Base-by-base conservation (phyloP, 1,140 invertebrate species). In the Paraescarpia echinospica region DNA sequence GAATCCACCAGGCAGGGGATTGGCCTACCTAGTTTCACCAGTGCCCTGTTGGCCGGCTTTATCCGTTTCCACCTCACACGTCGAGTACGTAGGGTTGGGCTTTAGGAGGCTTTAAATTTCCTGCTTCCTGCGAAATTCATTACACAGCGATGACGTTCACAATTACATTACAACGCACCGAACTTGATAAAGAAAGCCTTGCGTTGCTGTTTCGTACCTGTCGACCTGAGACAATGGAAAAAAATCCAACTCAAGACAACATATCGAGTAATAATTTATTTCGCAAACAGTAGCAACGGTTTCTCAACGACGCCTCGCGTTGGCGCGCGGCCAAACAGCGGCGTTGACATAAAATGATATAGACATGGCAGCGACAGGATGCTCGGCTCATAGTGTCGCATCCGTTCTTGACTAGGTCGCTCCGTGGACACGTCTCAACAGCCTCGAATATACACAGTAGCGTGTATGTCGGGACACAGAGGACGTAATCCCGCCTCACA, bases 211-310 rank as follows among this genome's bases (percentile, higher is more conserved):
- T 77, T 77, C 59, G 59, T 18, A 77, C 59, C 59, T 77, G 59
- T 77, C 59, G 59, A 77, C 59, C 59, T 12, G 27, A 0, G n/a
- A n/a, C n/a, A n/a, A n/a, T n/a, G n/a, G 27, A 77, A 31, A 77
- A 31, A n/a, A 12, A 77, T 27, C 27, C 14, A 27, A 77, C 59
- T 77, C 59, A 77, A 77, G 59, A 77, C 22, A 77, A 77, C 59
- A 27, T 77, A 77, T 77, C 59, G 59, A 77, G 59, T 77, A 77
- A 77, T 77, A 77, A 77, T 77, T 77, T 77, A 77, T 77, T 77
- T 77, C 59, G 59, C 22, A 77, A 77, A 77, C 59, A 77, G 59
- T 77, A 77, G 59, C 59, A 77, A 77, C 59, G n/a, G 4, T 77
- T 27, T 77, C 59, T 77, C 59, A 77, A 77, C 59, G 22, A 77